A percentile compares a stretch with the other conserved stretches of the same genome.
Evolutionary conservation across 1,140 invertebrate species (phyloP).

Genomic region (Asbolus verrucosus): DNA sequence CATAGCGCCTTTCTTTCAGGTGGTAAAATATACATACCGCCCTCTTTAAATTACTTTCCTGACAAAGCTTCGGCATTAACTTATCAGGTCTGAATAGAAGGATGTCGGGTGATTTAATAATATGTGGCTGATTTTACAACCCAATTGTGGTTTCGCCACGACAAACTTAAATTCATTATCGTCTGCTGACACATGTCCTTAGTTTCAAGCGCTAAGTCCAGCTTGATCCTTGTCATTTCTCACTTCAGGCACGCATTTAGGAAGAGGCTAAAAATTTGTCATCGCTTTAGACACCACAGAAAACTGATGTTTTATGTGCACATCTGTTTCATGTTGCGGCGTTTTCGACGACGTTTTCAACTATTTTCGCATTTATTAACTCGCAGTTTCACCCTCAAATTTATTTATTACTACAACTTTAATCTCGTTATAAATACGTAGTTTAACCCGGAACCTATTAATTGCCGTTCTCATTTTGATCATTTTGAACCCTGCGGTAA

Average conservation of each 20-base stretch:
- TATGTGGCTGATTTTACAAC: constrained; percentile 11
- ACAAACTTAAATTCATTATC: constrained; percentile 35
- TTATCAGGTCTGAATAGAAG: constrained; percentile 1
- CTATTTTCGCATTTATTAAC: no score
- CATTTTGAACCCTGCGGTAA: no score
- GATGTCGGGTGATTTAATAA: constrained; percentile 16
- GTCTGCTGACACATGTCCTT: constrained; percentile 26
- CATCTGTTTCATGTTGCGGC: no score
- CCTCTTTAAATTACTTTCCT: constrained; percentile 24
- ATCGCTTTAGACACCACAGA: no score
- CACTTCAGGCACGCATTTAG: constrained; percentile 11
- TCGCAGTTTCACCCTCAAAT: no score
- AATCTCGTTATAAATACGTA: no score
- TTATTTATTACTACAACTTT: no score
- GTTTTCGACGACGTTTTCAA: no score
- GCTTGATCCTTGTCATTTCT: constrained; percentile 33
- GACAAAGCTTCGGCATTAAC: background rate
- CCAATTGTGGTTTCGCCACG: constrained; percentile 1
- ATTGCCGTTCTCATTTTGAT: no score
- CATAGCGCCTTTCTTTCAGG: background rate
- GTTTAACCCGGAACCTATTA: no score
- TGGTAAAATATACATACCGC: no score
- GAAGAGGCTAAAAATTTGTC: background rate
- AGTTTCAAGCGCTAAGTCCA: constrained; percentile 23
- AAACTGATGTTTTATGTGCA: no score